Evolutionary conservation across 2,797 vertebrate species (phyloP), one percentile per base, ranked within the genome.

Genomic region (Erpetoichthys calabaricus): DNA sequence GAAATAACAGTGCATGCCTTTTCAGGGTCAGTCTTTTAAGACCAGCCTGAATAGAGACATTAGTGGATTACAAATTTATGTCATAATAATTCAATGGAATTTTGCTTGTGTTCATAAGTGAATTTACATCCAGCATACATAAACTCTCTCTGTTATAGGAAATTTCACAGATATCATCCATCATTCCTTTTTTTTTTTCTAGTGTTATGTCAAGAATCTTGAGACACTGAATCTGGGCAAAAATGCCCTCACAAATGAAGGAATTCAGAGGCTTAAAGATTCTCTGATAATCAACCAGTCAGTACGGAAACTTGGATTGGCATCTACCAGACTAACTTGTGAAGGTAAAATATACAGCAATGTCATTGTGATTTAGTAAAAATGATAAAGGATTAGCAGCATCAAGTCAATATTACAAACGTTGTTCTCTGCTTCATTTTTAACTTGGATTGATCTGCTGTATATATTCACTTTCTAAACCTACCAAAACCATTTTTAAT

Each of bases 211-310:
- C 53, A 80, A 67, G 62, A 72, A 70, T 4, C 71, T 87, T 56
- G 74, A 81, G 67, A 75, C 67, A 42, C 60, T 87, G 71, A 80
- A 85, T 64, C 58, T 86, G 61, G 71, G 78, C 25, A 72, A 71
- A 50, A 87, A 87, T 67, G 44, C 58, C 8, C 55, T 87, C 55
- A 70, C 73, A 53, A 75, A 87, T 45, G 57, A 73, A 61, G 82
- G 82, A 9, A 64, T 87, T 64, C 80, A 77, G 53, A 54, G 55
- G 1, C 68, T 87, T 63, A 76, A 75, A 63, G 79, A 81, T 56
- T 67, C 83, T 43, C 75, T 85, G 52, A 87, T 86, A 68, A 56
- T 56, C 44, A 86, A 86, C 70, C 60, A 62, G 49, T 78, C 79
- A 0, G 8, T 86, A 57, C 64, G 73, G 52, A 73, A 76, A 54